A percentile compares a stretch with the other conserved stretches of the same genome.
phyloP scores from a whole-genome alignment of 1,140 invertebrate species.

The Calliphora vicina region DNA sequence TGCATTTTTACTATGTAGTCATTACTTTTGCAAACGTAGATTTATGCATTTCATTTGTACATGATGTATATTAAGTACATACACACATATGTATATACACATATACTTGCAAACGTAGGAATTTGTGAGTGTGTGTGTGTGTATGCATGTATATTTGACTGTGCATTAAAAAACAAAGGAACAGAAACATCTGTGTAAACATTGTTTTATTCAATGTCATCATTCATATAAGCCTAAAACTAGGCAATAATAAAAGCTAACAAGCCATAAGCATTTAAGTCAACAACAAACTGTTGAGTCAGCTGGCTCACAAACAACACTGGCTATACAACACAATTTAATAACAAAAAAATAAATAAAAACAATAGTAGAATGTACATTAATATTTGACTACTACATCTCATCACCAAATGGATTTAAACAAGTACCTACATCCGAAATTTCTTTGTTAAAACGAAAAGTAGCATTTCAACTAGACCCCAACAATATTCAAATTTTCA shows the following conservation, averaged over 20 bases:
- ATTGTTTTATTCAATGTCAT: slow-evolving; percentile 23
- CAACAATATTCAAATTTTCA: slow-evolving; percentile 4
- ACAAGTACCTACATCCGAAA: neutral
- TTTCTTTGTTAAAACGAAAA: neutral
- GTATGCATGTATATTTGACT: no score
- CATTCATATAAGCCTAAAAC: slow-evolving; percentile 4
- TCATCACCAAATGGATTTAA: neutral
- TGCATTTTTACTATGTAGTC: neutral
- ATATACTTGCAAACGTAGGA: no score
- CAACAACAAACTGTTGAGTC: slow-evolving; percentile 29
- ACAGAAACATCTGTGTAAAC: slow-evolving; percentile 21
- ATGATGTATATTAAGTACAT: neutral
- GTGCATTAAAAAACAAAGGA: neutral
- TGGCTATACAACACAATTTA: neutral
- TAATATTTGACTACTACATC: neutral
- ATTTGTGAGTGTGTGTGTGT: no score
- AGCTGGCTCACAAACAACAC: neutral
- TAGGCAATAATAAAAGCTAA: slow-evolving; percentile 24
- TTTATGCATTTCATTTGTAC: neutral
- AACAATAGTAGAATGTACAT: neutral
- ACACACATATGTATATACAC: no score
- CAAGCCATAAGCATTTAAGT: slow-evolving; percentile 28
- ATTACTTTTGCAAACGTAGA: neutral
- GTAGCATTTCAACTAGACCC: slow-evolving; percentile 7
- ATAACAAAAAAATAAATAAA: no score